Evolutionary conservation across 2,888 invertebrate species (phyloP), one percentile per base, ranked within the genome.

Genomic region (Hydrotaea cyrtoneurina): DNA sequence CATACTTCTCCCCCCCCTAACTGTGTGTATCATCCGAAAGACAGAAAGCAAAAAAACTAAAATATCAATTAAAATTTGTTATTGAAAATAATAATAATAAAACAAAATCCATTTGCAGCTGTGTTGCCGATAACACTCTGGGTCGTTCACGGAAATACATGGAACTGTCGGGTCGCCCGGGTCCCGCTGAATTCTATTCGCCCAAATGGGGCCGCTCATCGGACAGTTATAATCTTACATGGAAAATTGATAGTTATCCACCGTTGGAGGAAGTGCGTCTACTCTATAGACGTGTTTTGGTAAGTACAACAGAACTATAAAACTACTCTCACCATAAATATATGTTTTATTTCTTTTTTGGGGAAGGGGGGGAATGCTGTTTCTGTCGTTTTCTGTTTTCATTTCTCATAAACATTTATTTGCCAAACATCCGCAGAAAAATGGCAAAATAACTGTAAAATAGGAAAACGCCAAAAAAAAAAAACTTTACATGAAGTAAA

Each of bases 241-340:
- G 96, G 94, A 93, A 94, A 82, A 95, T 96, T 73, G 95, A 96
- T 92, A 95, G 95, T 91, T 96, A 95, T 92, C 95, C 95, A 46
- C 95, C 95, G 72, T 92, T 96, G 21, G 94, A 95, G 87, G 95
- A 96, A 92, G 94, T 96, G 86, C 90, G 95, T 66, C 93, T 96
- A 74, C 93, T 95, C 11, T 96, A 95, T 89, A 92, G 96, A 86
- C 95, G 95, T 89, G 93, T 95, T 0, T 94, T 95, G 93, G 95
- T 95, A 87, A 91, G 92, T 90, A 46, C 17, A 57, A 36, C 46
- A 15, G 21, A 55, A 13, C 39, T 62, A 10, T 10, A 39, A 39
- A 4, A 39, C 10, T 8, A 10, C 39, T 39, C 36, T 64, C 13
- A 57, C 10, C 55, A 57, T 46, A 39, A 39, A 69, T 53, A 64